A percentile compares a stretch with the other conserved stretches of the same genome.
phyloP scores from a whole-genome alignment of 2,797 vertebrate genomes.

The Cebuella pygmaea region DNA sequence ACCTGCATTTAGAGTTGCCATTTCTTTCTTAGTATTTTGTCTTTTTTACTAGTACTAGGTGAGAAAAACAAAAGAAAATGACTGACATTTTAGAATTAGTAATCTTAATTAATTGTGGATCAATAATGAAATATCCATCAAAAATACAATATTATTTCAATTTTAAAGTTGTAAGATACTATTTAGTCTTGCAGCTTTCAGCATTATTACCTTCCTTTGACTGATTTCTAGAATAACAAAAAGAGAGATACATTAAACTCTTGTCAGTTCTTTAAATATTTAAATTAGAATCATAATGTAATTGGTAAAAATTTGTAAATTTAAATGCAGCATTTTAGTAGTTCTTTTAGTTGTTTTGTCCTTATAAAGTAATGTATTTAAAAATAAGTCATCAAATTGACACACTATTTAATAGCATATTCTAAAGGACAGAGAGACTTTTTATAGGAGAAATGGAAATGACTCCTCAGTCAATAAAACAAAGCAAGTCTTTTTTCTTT shows the following conservation, averaged over 20 bases:
- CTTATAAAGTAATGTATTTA: not conserved
- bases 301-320: not conserved
- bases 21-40: not conserved
- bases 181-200: not conserved
- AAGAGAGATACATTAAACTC: not conserved
- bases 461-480: not conserved
- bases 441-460: slow-evolving; percentile 9
- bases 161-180: not conserved
- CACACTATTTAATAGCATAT: not conserved
- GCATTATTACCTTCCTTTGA: not conserved
- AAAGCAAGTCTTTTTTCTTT: slow-evolving; percentile 22
- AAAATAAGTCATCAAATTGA: not conserved
- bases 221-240: not conserved
- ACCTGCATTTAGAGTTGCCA: not conserved
- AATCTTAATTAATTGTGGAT: not conserved
- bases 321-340: not conserved
- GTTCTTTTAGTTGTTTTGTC: not conserved
- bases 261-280: not conserved
- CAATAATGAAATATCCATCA: not conserved
- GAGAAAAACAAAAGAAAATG: not conserved
- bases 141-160: not conserved
- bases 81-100: not conserved
- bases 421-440: not conserved
- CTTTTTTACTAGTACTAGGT: not conserved
- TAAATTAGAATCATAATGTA: not conserved